Conservation (phyloP, 1,140 invertebrate genomes). For the Ips typographus region DNA sequence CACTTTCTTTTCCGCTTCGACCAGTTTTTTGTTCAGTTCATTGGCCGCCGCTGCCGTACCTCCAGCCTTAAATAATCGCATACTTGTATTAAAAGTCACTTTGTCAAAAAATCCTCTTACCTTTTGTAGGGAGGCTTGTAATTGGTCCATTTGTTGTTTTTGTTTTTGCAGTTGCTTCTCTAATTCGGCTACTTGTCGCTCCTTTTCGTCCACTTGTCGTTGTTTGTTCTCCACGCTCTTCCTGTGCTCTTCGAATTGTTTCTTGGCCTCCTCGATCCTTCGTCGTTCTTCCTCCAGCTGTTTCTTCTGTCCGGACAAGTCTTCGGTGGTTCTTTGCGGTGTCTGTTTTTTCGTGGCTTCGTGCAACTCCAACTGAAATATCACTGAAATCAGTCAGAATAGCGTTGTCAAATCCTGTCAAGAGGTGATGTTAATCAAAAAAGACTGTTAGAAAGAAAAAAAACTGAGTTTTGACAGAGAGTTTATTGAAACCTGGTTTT, state of each 20-base stretch:
- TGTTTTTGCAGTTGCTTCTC: slow-evolving; percentile 84
- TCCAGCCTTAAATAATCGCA: slow-evolving; percentile 59
- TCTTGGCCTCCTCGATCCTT: slow-evolving; percentile 69
- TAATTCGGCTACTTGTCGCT: slow-evolving; percentile 75
- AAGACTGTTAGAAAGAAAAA: slow-evolving; percentile 3
- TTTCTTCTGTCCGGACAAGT: slow-evolving; percentile 65
- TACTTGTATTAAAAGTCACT: not conserved
- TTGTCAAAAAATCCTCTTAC: slow-evolving; percentile 48
- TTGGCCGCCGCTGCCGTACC: slow-evolving; percentile 68
- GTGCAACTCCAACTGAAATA: slow-evolving; percentile 69
- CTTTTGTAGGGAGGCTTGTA: slow-evolving; percentile 82
- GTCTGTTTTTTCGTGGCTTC: slow-evolving; percentile 80
- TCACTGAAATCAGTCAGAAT: not conserved
- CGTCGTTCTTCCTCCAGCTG: slow-evolving; percentile 74
- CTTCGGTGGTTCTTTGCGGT: slow-evolving; percentile 68
- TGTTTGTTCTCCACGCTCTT: slow-evolving; percentile 70
- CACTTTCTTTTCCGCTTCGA: slow-evolving; percentile 68
- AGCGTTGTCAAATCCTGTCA: too few species aligned
- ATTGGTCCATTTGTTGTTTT: slow-evolving; percentile 86
- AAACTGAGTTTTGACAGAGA: slow-evolving; percentile 6
- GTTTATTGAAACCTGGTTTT: slow-evolving; percentile 73
- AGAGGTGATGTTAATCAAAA: slow-evolving; percentile 7
- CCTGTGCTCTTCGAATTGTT: slow-evolving; percentile 66
- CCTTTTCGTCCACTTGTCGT: slow-evolving; percentile 78
- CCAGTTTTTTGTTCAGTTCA: slow-evolving; percentile 74